Percentiles rank a stretch among this genome's conserved stretches.
Conservation (phyloP, 1,140 invertebrate species). For the Tetramorium simillimum region DNA sequence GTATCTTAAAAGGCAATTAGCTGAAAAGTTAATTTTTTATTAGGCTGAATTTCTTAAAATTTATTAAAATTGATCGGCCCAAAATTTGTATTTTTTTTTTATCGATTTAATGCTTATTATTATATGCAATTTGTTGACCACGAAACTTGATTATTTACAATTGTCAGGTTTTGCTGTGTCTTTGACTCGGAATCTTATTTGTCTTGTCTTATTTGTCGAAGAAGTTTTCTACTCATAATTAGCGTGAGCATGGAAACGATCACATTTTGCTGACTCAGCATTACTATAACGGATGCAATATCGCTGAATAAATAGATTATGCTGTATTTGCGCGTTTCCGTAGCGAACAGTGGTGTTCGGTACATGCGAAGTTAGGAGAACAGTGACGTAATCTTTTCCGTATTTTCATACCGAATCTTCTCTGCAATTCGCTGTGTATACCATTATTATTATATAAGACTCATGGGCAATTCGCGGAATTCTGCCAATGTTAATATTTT, state of each 20-base stretch:
- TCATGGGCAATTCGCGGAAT: not conserved
- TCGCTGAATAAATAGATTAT: not conserved
- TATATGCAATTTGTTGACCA: not conserved
- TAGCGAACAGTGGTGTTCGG: not conserved
- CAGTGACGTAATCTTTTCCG: not conserved
- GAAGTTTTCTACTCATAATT: not conserved
- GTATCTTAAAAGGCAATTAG: not conserved
- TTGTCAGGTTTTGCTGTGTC: not conserved
- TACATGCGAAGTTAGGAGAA: not conserved
- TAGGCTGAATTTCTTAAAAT: not conserved
- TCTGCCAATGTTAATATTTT: not conserved
- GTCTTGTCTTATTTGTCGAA: not conserved
- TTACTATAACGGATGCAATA: not conserved
- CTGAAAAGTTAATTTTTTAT: not conserved
- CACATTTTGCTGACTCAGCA: not conserved
- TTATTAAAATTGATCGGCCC: not conserved
- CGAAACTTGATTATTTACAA: not conserved
- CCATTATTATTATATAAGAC: not conserved
- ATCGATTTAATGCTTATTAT: not conserved
- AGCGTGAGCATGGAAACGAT: not conserved
- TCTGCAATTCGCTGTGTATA: not conserved
- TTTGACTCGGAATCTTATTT: slow-evolving; percentile 11
- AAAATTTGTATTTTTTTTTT: not conserved
- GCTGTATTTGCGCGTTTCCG: not conserved
- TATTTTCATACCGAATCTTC: not conserved